These are phyloP conservation scores for Oophaga sylvatica DNA, from an alignment of 2,797 vertebrate species.

Conservation along the genomic window DNA sequence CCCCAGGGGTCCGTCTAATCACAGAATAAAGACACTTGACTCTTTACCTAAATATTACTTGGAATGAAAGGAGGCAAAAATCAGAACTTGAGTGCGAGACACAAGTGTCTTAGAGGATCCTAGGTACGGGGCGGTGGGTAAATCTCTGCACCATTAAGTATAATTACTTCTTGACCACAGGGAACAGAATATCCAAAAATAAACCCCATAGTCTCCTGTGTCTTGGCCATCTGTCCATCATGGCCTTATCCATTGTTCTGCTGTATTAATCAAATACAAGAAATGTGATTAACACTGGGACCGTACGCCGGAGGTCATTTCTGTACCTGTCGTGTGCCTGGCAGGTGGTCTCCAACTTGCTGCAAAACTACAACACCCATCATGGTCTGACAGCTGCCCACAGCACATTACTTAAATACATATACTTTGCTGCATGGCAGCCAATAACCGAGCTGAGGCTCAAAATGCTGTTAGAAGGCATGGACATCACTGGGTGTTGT, in stretches of 20 bases:
- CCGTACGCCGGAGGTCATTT: not conserved
- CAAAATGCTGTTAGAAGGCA: too few species aligned
- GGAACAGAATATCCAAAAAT: conserved; percentile 27
- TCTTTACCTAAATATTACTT: too few species aligned
- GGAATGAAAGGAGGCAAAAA: too few species aligned
- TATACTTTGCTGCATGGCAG: too few species aligned
- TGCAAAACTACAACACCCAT: too few species aligned
- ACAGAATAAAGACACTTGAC: too few species aligned
- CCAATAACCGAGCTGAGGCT: too few species aligned
- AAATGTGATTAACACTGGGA: not conserved
- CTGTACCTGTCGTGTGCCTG: not conserved
- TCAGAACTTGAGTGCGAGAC: not conserved
- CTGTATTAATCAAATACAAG: conserved; percentile 41
- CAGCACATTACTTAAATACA: too few species aligned
- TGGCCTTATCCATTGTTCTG: conserved; percentile 26
- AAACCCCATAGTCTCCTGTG: not conserved
- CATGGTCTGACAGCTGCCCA: too few species aligned
- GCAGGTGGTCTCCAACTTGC: too few species aligned
- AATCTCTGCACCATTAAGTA: not conserved
- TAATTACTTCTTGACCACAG: not conserved
- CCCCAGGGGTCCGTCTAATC: not conserved
- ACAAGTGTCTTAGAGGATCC: not conserved
- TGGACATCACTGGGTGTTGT: too few species aligned
- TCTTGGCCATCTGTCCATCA: conserved; percentile 12
- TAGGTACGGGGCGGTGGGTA: not conserved